Evolutionary conservation across 2,888 invertebrate genomes (phyloP).

Genomic region (Chesias legatella): DNA sequence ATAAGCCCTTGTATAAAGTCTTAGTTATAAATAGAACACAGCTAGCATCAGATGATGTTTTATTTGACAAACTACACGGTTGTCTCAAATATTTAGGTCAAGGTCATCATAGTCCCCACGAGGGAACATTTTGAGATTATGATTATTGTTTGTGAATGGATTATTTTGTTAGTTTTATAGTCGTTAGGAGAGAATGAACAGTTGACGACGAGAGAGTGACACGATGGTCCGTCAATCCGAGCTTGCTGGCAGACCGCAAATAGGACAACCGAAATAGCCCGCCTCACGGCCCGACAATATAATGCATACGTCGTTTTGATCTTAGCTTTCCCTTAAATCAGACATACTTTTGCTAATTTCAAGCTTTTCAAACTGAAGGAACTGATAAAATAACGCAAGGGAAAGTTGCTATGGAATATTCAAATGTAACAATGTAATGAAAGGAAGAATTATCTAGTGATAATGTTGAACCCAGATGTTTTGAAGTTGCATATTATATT

Average conservation of each 20-base stretch:
- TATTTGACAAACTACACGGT: conserved; percentile 27
- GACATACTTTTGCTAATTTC: conserved; percentile 40
- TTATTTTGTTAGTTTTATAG: conserved; percentile 38
- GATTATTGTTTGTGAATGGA: conserved; percentile 1
- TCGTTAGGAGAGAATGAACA: conserved; percentile 52
- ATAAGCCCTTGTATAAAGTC: conserved; percentile 19
- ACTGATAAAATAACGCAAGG: conserved; percentile 1
- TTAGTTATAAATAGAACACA: conserved; percentile 35
- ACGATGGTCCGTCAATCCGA: conserved; percentile 78
- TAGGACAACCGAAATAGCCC: conserved; percentile 73
- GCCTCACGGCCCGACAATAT: conserved; percentile 72
- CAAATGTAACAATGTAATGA: no score
- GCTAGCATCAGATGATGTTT: conserved; percentile 34
- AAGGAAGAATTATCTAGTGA: conserved; percentile 16
- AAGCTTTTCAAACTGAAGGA: no score
- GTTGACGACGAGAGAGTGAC: conserved; percentile 63
- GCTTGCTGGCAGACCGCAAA: conserved; percentile 73
- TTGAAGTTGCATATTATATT: conserved; percentile 23
- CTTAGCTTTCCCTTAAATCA: conserved; percentile 59
- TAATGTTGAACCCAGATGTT: conserved; percentile 30
- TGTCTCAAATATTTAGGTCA: conserved; percentile 65
- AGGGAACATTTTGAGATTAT: conserved; percentile 18
- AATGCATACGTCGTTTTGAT: conserved; percentile 75
- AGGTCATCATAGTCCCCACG: conserved; percentile 57
- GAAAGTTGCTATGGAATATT: background rate